phyloP scores from a whole-genome alignment of 2,888 invertebrate species.

The Yponomeuta evonymella region DNA sequence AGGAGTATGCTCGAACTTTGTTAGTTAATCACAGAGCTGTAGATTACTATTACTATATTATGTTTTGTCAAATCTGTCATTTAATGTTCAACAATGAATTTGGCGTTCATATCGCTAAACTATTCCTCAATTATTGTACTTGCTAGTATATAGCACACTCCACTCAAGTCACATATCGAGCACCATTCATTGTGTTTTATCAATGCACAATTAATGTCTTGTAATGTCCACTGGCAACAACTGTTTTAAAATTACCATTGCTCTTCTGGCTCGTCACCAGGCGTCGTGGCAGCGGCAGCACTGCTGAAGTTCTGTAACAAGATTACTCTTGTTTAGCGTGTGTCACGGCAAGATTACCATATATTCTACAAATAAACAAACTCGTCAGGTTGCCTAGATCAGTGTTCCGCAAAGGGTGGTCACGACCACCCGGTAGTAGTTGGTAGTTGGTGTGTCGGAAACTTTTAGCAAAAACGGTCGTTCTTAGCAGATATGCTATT shows the following conservation, averaged over 20 bases:
- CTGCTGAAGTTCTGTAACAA: constrained; percentile 54
- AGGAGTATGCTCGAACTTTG: constrained; percentile 10
- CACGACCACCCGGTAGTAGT: no score
- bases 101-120: not conserved
- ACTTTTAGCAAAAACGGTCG: no score
- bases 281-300: constrained; percentile 36
- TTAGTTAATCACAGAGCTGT: not conserved
- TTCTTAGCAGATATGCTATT: no score
- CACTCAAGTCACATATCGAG: not conserved
- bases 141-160: constrained; percentile 8
- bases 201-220: constrained; percentile 47
- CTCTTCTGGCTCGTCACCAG: constrained; percentile 70
- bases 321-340: not conserved
- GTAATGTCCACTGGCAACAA: constrained; percentile 27
- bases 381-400: no score
- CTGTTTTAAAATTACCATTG: constrained; percentile 64
- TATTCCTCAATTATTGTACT: not conserved
- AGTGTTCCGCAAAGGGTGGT: no score
- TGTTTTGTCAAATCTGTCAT: not conserved
- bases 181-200: not conserved
- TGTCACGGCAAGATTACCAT: not conserved
- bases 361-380: not conserved
- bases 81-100: not conserved
- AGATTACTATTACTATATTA: not conserved
- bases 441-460: no score